Evolutionary conservation across 2,888 invertebrate species (phyloP), one percentile per base, ranked within the genome.

Genomic region (Argyresthia goedartella): DNA sequence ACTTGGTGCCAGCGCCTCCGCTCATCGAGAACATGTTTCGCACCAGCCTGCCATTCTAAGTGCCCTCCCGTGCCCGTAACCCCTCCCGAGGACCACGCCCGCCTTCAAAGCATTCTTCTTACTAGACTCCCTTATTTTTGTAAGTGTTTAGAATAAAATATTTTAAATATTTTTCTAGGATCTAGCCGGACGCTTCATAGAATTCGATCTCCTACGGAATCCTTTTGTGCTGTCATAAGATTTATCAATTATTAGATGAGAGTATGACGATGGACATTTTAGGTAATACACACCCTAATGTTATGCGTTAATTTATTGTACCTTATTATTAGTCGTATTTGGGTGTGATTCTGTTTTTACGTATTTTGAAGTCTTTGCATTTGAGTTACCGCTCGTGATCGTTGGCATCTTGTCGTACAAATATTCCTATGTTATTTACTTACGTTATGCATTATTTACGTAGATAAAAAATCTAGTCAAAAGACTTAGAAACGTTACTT

Each of bases 21-120:
- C 90, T 96, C 63, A 96, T 98, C 71, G 97, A 97, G 81, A 96
- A 95, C 76, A 95, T 97, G 94, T 98, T 97, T 80, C 94, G 95
- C 67, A 93, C 96, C 72, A 96, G 95, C 85, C 90, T 98, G 74
- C 98, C 98, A 62, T 97, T 97, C 82, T 97, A 92, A 89, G 67
- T 60, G 51, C 56, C 59, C 57, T 53, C 53, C 53, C 50, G 53
- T 53, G 57, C 54, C 55, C 54, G 55, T 53, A 51, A n/a, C n/a
- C 49, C 48, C 55, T 61, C 74, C 66, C 65, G 76, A 74, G 78
- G 80, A 79, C 80, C 79, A 79, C 70, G 71, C 76, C 80, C 78
- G 84, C 82, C 81, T 82, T 84, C 69, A 60, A 70, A 66, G 64
- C 61, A 66, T 71, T 76, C 71, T 73, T 64, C 70, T 72, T 16